These are phyloP conservation scores for Chiridota heheva DNA, from an alignment of 35 echinoderm and acorn worm genomes.

Conservation along the genomic window DNA sequence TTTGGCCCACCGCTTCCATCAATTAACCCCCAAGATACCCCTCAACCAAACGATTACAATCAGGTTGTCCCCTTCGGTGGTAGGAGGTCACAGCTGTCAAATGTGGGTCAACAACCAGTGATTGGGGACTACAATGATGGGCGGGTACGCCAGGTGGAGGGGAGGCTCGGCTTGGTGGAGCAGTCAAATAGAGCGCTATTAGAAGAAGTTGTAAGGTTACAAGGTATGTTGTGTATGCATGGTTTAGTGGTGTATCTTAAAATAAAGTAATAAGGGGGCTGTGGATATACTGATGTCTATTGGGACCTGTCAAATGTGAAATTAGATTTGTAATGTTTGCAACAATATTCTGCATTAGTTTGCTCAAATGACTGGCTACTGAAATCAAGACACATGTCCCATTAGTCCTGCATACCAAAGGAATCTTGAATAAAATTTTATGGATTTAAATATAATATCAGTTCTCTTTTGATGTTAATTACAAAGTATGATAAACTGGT, in stretches of 20 bases:
- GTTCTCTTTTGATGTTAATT: too few relatives aligned
- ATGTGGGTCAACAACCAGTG: conserved; percentile 44
- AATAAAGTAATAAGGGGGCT: neutral
- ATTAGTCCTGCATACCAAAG: too few relatives aligned
- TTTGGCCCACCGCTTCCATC: conserved; percentile 82
- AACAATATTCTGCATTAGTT: too few relatives aligned
- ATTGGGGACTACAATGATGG: conserved; percentile 63
- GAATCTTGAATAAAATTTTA: too few relatives aligned
- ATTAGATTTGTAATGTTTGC: too few relatives aligned
- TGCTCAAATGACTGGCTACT: too few relatives aligned
- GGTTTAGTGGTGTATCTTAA: neutral
- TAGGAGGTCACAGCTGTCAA: conserved; percentile 57
- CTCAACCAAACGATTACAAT: conserved; percentile 69
- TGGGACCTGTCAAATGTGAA: neutral
- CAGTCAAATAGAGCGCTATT: conserved; percentile 86
- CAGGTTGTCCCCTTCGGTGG: conserved; percentile 65
- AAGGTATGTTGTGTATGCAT: too few relatives aligned
- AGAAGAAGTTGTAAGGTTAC: conserved; percentile 88
- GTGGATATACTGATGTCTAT: neutral
- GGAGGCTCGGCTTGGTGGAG: conserved; percentile 74
- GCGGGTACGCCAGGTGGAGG: conserved; percentile 69
- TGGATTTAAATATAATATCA: too few relatives aligned
- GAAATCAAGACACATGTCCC: too few relatives aligned
- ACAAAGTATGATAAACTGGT: too few relatives aligned
- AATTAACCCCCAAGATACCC: conserved; percentile 58